Base-by-base conservation (phyloP, 64 coral and sea anemone genomes). In the Acropora tenuis region DNA sequence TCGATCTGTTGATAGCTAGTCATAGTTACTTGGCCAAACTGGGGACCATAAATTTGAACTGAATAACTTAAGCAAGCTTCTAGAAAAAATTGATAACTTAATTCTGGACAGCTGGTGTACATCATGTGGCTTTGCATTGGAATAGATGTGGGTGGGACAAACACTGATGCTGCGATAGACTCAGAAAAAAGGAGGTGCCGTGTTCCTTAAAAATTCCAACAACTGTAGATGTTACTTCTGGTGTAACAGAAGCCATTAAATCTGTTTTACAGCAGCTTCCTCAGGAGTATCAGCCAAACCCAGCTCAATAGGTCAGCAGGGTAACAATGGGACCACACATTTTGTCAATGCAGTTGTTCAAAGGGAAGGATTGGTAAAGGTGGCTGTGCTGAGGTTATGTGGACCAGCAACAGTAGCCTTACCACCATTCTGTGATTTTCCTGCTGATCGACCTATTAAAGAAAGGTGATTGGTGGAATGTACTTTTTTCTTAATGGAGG, bases 311-410 rank as follows among this genome's bases (percentile, higher is more conserved):
- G 55, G 59, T 99, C 40, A 60, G 78, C 0, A 79, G 91, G 46
- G 91, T 99, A 3, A 99, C 50, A 99, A 96, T 86, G 97, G 97
- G 17, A 99, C 97, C 1, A 99, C 97, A 40, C 97, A 99, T 75
- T 99, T 99, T 96, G 69, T 99, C n/a, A 99, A 99, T 90, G 97
- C 97, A 1, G 67, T 99, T 42, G 77, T 99, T 4, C 97, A 99
- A 78, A 95, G 97, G 69, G 91, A 69, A 75, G 75, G 67, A 45
- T 59, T 99, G 42, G 88, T 83, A 2, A 78, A 66, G 52, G 97
- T 99, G 61, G 79, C 94, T 18, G 93, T 96, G 13, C 11, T 99
- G 50, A 87, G 97, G 46, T 77, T 99, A 7, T 99, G 97, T 94
- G 97, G 97, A 77, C 94, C 97, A 48, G 94, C 97, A 20, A 89